phyloP scores from a whole-genome alignment of 2,797 vertebrate species.

The Graptemys geographica region DNA sequence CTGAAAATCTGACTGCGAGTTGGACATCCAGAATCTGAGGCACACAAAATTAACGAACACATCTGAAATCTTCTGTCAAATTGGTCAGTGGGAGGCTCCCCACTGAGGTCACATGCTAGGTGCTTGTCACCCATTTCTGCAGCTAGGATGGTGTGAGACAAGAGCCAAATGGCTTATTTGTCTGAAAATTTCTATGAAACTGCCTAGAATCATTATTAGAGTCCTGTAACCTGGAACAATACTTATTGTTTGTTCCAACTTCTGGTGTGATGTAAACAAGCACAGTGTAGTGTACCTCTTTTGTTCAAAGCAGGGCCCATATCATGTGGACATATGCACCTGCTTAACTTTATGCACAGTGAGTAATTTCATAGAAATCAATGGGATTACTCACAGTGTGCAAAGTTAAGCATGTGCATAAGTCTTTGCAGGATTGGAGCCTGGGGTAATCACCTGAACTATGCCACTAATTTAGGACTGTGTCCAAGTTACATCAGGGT shows the following conservation, averaged over 20 bases:
- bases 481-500: background rate
- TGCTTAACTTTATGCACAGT: background rate
- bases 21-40: background rate
- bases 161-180: background rate
- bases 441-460: background rate
- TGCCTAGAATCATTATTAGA: background rate
- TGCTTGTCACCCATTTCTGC: background rate
- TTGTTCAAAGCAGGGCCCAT: background rate
- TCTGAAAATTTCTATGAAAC: background rate
- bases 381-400: too few species aligned
- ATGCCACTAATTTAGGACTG: background rate
- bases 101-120: background rate
- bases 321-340: fast-evolving
- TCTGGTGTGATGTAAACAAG: background rate
- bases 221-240: background rate
- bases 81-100: background rate
- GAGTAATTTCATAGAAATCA: background rate
- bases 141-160: background rate
- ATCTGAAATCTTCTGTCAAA: background rate
- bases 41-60: background rate
- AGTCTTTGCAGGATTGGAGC: too few species aligned
- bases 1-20: slow-evolving; percentile 15
- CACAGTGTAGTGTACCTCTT: too few species aligned
- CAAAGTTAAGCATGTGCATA: too few species aligned
- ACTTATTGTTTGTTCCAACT: background rate